Evolutionary conservation across 2,797 vertebrate species (phyloP).

Genomic region (Calcarius lapponicus): DNA sequence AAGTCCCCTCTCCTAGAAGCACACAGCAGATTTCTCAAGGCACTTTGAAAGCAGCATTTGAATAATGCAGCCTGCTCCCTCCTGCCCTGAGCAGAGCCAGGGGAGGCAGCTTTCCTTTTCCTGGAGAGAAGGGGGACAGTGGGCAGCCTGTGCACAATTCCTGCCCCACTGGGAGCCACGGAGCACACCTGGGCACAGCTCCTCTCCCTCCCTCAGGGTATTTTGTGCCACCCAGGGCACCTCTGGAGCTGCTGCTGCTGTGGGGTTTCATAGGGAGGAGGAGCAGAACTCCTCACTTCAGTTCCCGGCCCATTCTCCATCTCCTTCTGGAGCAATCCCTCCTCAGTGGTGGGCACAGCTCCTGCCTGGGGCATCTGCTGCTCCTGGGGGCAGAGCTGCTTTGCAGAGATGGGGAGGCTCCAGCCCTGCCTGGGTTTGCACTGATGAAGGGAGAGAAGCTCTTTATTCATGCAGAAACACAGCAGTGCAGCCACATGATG

Average conservation of each 20-base stretch:
- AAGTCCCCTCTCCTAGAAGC: not conserved
- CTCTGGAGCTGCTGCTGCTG: not conserved
- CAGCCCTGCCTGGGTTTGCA: not conserved
- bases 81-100: not conserved
- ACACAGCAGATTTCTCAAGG: not conserved
- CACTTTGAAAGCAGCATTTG: not conserved
- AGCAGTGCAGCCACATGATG: not conserved
- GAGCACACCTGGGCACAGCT: not conserved
- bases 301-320: not conserved
- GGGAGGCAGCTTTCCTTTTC: not conserved
- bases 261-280: not conserved
- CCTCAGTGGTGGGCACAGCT: not conserved
- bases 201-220: not conserved
- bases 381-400: not conserved
- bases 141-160: not conserved
- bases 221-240: not conserved
- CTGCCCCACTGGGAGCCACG: accelerated
- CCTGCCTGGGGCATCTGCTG: not conserved
- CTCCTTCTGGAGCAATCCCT: not conserved
- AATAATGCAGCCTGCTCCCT: not conserved
- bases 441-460: not conserved
- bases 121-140: not conserved
- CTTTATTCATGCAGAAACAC: not conserved
- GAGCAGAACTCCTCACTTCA: not conserved
- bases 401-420: not conserved